Base-by-base conservation (phyloP, 1,140 invertebrate genomes). In the Ceratitis capitata region DNA sequence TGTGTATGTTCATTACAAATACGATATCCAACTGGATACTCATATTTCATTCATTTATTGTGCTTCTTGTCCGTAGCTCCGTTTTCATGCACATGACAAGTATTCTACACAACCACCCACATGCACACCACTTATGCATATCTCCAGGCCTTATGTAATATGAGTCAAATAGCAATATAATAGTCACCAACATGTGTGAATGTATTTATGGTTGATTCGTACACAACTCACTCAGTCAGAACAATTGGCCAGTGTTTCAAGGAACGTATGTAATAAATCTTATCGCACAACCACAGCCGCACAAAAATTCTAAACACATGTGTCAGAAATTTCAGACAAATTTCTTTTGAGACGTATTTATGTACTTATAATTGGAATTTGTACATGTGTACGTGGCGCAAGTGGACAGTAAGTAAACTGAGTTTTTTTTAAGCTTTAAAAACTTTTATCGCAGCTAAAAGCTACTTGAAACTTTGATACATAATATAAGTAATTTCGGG, bases 11-110 rank as follows among this genome's bases (percentile, higher is more conserved):
- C 23, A 23, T 9, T 56, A 23, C n/a, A n/a, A n/a, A n/a, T n/a
- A n/a, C n/a, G n/a, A n/a, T n/a, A n/a, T n/a, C n/a, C n/a, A n/a
- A 56, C 19, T 23, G 5, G 3, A 6, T 56, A 1, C n/a, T 56
- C 51, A 56, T 23, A 56, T 56, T 56, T 23, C 51, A 56, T 56
- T 0, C 51, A 7, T 23, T 9, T n/a, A 56, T n/a, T 9, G n/a
- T 35, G 32, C 39, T 69, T 39, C 12, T 12, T 29, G 14, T 39
- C 35, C 39, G 35, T 4, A 16, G 32, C 35, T 53, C 83, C 51
- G 49, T 58, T 84, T 49, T 84, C 83, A 84, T 19, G 83, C 35
- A 56, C 51, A 84, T 56, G 83, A 84, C 83, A 84, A 23, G 35
- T 56, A 29, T 53, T 84, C 49, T 23, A 53, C 19, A 84, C 32